Base-by-base conservation (phyloP, 2,113 vertebrate species). In the Pycnonotus jocosus region DNA sequence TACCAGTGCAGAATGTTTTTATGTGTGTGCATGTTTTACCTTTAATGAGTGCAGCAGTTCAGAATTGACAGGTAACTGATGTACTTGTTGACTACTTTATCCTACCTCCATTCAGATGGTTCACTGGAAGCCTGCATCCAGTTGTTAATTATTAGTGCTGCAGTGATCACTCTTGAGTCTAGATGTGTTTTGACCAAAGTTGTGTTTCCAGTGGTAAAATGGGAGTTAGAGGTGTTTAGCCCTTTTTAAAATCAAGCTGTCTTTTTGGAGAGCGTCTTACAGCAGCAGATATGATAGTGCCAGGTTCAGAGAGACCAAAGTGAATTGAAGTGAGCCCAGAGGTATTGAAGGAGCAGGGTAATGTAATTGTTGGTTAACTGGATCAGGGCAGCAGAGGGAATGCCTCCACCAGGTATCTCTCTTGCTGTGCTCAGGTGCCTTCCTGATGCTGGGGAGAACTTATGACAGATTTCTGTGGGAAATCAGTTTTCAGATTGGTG, bases 321-420 rank as follows among this genome's bases (percentile, higher is more conserved):
- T 82, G 85, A 92, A 90, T 69, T 73, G 85, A 93, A 92, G 76
- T 58, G 94, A 95, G 54, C 88, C 78, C 88, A 88, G 62, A 80
- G 79, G 95, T 90, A 88, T 14, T 76, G 90, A 90, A 79, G 73
- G 77, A 89, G 76, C 50, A 57, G 65, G 62, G 68, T 86, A 70
- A 94, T 76, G 78, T 35, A 66, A 82, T 93, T 96, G 66, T 62
- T 82, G 82, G 20, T 72, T 93, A 90, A 90, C 82, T 90, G 38
- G 54, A 80, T 90, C 35, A 72, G 81, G 73, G 45, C 65, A 96
- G 92, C 81, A 76, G 47, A 72, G 81, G 60, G 71, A 94, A 84
- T 74, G 72, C 61, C 56, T 94, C 48, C n/a, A n/a, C 83, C 65
- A 40, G 47, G 35, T 80, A 30, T 62, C 48, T n/a, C 20, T 66